These are phyloP conservation scores for Myrmophylax atrothorax DNA, from an alignment of 2,113 vertebrate genomes.

Conservation along the genomic window DNA sequence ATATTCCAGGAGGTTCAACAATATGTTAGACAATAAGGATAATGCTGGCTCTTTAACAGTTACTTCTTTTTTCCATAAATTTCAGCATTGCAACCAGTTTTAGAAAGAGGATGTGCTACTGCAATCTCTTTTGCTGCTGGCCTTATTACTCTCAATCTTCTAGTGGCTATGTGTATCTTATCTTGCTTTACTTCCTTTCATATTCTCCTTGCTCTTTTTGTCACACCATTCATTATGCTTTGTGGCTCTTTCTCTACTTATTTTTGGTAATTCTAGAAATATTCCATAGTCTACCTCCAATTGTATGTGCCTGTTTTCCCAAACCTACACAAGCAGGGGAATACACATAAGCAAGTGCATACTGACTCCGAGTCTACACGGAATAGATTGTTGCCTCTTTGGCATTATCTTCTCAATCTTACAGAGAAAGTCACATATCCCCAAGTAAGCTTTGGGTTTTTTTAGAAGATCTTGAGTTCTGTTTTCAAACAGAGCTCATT, in stretches of 20 bases:
- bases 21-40: background rate
- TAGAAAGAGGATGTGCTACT: background rate
- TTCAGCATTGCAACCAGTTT: background rate
- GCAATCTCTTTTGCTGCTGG: background rate
- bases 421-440: background rate
- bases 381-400: background rate
- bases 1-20: background rate
- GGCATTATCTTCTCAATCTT: background rate
- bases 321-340: background rate
- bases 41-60: background rate
- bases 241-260: background rate
- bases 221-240: background rate
- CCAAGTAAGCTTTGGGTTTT: background rate
- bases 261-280: background rate
- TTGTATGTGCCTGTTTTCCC: background rate
- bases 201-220: background rate
- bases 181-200: background rate
- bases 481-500: background rate
- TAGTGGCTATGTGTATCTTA: background rate
- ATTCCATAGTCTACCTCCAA: background rate
- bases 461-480: background rate
- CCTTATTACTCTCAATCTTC: background rate
- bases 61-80: background rate
- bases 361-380: background rate
- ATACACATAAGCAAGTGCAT: background rate